Base-by-base conservation (phyloP, 2,888 invertebrate genomes). In the Caenorhabditis sp. region DNA sequence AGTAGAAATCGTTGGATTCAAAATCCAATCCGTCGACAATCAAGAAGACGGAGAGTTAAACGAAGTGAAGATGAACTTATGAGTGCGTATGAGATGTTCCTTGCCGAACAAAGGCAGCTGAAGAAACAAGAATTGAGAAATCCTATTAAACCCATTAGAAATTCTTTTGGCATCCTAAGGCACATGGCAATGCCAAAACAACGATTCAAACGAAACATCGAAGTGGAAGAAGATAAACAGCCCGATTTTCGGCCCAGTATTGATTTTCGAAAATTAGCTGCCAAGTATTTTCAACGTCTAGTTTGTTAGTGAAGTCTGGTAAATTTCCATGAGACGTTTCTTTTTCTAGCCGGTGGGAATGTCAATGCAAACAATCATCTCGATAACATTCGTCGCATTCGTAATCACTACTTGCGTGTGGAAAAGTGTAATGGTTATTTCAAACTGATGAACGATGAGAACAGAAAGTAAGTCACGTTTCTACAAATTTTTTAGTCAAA, bases 361-460 rank as follows among this genome's bases (percentile, higher is more conserved):
- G 58, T 36, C 4, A 50, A 21, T 55, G 26, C 10, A n/a, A n/a
- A n/a, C 1, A 51, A 65, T 37, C 69, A 75, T 61, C 27, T 75
- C 23, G 43, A 64, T 6, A 75, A 66, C 21, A 62, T 75, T 31
- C 66, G 75, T 17, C 58, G 62, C 0, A 54, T 75, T 51, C 68
- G 66, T 23, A 69, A 60, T 23, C 75, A 75, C 24, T 75, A 58
- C 57, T 65, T 62, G 27, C 68, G 68, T 26, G 78, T 77, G 10
- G 78, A 81, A 36, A 75, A 78, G 51, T 81, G 82, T 62, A 81
- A 82, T 57, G 71, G 75, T 5, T 83, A 83, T 66, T 79, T 81
- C 66, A 81, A 83, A 51, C 17, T 79, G 60, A 78, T 80, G 76
- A 80, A 77, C 61, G 77, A 77, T 17, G 81, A 81, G 62, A 80